These are phyloP conservation scores for Tiliacea citrago DNA, from an alignment of 2,888 invertebrate species.

Conservation along the genomic window DNA sequence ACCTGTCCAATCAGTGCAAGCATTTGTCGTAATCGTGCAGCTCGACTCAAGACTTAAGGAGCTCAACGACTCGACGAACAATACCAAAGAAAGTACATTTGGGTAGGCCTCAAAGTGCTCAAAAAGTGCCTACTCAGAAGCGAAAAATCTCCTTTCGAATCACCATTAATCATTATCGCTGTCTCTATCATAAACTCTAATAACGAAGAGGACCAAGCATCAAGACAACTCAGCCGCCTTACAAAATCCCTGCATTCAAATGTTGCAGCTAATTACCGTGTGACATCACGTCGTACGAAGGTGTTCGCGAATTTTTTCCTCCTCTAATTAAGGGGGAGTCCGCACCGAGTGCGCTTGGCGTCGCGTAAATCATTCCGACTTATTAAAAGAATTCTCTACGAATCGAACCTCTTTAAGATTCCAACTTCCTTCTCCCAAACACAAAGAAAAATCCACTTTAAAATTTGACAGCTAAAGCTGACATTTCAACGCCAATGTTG, in stretches of 20 bases:
- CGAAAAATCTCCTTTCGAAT: background rate
- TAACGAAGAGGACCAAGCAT: background rate
- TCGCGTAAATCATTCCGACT: slow-evolving; percentile 88
- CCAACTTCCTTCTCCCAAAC: slow-evolving; percentile 70
- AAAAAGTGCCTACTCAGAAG: background rate
- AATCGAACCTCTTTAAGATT: slow-evolving; percentile 87
- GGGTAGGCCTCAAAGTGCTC: too few relatives aligned
- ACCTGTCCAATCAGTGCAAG: too few relatives aligned
- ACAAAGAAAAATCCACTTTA: slow-evolving; percentile 52
- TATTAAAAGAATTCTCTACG: slow-evolving; percentile 88
- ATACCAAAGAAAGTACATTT: too few relatives aligned
- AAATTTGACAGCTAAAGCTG: slow-evolving; percentile 21
- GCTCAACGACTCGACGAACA: too few relatives aligned
- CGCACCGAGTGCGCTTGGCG: slow-evolving; percentile 85
- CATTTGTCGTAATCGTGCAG: too few relatives aligned
- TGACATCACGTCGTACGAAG: slow-evolving; percentile 70
- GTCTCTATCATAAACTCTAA: background rate
- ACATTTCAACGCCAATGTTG: slow-evolving; percentile 21
- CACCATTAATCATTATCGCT: slow-evolving; percentile 2
- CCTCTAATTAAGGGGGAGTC: slow-evolving; percentile 83
- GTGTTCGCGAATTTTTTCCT: slow-evolving; percentile 81
- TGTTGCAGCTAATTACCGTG: slow-evolving; percentile 61
- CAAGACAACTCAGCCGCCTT: background rate
- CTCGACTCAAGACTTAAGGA: too few relatives aligned
- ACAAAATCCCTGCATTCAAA: slow-evolving; percentile 40